A percentile compares a stretch with the other conserved stretches of the same genome.
Evolutionary conservation across 2,113 vertebrate species (phyloP).

Genomic region (Python bivittatus): DNA sequence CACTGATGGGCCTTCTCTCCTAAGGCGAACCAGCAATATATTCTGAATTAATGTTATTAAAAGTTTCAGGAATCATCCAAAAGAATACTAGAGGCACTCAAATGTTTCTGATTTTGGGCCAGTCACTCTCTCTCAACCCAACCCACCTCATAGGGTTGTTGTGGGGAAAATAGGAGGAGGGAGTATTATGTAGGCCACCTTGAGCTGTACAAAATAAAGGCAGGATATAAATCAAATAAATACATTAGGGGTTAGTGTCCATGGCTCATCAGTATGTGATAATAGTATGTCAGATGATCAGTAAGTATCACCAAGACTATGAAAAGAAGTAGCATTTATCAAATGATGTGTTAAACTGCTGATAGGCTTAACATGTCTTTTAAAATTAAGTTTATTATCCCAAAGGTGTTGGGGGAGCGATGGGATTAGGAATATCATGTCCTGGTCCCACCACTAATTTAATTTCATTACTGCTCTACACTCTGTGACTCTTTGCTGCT

Average conservation of each 20-base stretch:
- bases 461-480: neutral
- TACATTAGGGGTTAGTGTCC: neutral
- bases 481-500: neutral
- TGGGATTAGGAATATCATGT: neutral
- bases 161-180: neutral
- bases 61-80: neutral
- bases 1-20: conserved; percentile 98
- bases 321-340: neutral
- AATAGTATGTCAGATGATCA: neutral
- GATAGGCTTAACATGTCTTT: neutral
- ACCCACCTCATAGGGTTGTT: neutral
- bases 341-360: neutral
- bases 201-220: neutral
- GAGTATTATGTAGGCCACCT: neutral
- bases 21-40: conserved; percentile 54
- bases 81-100: neutral
- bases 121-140: neutral
- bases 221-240: neutral
- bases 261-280: neutral
- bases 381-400: neutral
- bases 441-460: neutral
- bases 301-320: neutral
- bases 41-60: neutral
- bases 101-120: neutral
- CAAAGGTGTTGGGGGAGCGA: neutral